Base-by-base conservation (phyloP, 2,888 invertebrate genomes). In the Mesopsocus fuscifrons region DNA sequence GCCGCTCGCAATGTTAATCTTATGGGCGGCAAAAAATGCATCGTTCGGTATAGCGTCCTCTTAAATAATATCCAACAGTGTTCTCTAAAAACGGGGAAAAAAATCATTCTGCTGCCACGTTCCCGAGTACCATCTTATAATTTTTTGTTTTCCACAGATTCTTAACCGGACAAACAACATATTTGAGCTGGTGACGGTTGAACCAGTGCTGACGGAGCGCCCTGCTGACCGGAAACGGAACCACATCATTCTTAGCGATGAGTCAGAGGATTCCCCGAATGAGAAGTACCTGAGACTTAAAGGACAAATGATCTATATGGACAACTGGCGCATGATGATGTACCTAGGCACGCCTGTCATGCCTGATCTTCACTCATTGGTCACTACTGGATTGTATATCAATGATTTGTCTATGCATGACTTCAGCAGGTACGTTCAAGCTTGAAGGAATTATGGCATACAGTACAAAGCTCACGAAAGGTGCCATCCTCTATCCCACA, bases 341-440 rank as follows among this genome's bases (percentile, higher is more conserved):
- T 97, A 92, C 58, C 66, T 97, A 42, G 92, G 91, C 5, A 91
- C 94, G 0, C 95, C 95, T 0, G 87, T 94, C 23, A 89, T 95
- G 88, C 85, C 87, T 0, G 89, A 92, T 59, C 66, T 95, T 40
- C 82, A 85, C n/a, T 81, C 88, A 1, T 72, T 97, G 53, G 83
- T 92, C 47, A 80, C 82, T 35, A 85, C 91, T 0, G 94, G 95
- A 0, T 71, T 97, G 1, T 97, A 89, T 59, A 92, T 97, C 58
- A 97, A 97, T 57, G 97, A 97, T 63, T 70, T 97, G 42, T 94
- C 94, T n/a, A 89, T 97, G 83, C 95, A 97, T 57, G 97, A 97
- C 58, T 95, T 94, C 51, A 94, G 94, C 70, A 77, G 95, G 84
- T 83, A 61, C 56, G 54, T 49, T n/a, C n/a, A n/a, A n/a, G n/a